These are phyloP conservation scores for Stichodactyla helianthus DNA, from an alignment of 64 coral and sea anemone genomes.

Conservation along the genomic window DNA sequence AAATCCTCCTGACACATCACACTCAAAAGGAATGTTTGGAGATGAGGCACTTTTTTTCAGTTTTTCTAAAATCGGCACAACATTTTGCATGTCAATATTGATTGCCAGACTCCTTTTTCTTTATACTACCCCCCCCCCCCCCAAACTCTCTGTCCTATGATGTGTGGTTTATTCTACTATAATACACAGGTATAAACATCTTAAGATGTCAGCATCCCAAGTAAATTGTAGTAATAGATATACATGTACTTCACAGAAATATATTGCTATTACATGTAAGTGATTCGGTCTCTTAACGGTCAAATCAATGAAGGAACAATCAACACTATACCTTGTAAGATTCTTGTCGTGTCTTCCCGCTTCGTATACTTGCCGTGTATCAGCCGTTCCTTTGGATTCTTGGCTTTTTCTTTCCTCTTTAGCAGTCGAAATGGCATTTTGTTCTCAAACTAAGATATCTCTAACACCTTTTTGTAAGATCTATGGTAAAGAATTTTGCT, in stretches of 20 bases:
- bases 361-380: slow-evolving; percentile 85
- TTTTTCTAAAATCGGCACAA: slow-evolving; percentile 47
- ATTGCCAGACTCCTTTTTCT: no score
- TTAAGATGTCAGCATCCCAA: no score
- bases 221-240: no score
- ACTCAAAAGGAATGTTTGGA: slow-evolving; percentile 57
- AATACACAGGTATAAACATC: no score
- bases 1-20: slow-evolving; percentile 36
- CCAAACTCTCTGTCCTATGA: background rate
- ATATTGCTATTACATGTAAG: no score
- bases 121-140: background rate
- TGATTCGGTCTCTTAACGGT: background rate
- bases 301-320: background rate
- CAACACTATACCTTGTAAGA: slow-evolving; percentile 65
- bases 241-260: no score
- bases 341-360: slow-evolving; percentile 83
- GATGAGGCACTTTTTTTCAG: slow-evolving; percentile 82
- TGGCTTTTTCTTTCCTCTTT: slow-evolving; percentile 83
- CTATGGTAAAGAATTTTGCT: background rate
- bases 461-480: background rate
- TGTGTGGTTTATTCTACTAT: no score
- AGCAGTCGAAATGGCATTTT: slow-evolving; percentile 85
- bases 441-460: background rate
- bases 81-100: background rate
- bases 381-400: slow-evolving; percentile 61